Evolutionary conservation across 2,113 vertebrate genomes (phyloP), one percentile per base, ranked within the genome.

Genomic region (Lophura nycthemera): DNA sequence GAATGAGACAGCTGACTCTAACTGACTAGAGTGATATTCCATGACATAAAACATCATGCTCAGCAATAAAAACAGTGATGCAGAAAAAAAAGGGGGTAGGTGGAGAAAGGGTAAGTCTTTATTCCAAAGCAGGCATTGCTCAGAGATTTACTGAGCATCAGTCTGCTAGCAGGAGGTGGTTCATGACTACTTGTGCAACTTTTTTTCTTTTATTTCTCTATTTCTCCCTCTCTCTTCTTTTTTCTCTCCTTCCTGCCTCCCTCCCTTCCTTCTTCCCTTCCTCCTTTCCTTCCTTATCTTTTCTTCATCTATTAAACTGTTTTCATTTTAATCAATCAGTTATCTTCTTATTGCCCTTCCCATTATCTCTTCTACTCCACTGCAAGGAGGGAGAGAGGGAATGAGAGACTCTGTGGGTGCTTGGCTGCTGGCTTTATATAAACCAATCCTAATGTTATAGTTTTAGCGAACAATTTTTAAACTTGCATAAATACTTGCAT

Each of bases 71-170:
- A 59, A 13, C 32, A 59, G 57, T 54, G 24, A 25, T 56, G 63
- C 27, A 69, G 13, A 25, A 66, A 42, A n/a, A n/a, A 59, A 54
- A 88, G 30, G 3, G 10, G 2, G 29, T 40, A 8, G 6, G 13
- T 2, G 22, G 5, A 30, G 25, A 3, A 77, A 29, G 4, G 5
- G 4, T 11, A 6, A 64, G 2, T 2, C 57, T 52, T 19, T 0
- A 5, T 71, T 88, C 66, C 18, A 30, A 42, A 34, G 18, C 15
- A 4, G 13, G 2, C 43, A 36, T 17, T 85, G 13, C 40, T 70
- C 69, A 74, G 43, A 63, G 25, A n/a, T 24, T 25, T 12, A n/a
- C 13, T 65, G 34, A 52, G 8, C 25, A 77, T 74, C 54, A 34
- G 16, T 47, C 43, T 74, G 64, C 25, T 47, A 54, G 40, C 11